Percentiles rank a stretch among this genome's conserved stretches.
phyloP scores from a whole-genome alignment of 2,888 invertebrate species.

The Caradrina kadenii region DNA sequence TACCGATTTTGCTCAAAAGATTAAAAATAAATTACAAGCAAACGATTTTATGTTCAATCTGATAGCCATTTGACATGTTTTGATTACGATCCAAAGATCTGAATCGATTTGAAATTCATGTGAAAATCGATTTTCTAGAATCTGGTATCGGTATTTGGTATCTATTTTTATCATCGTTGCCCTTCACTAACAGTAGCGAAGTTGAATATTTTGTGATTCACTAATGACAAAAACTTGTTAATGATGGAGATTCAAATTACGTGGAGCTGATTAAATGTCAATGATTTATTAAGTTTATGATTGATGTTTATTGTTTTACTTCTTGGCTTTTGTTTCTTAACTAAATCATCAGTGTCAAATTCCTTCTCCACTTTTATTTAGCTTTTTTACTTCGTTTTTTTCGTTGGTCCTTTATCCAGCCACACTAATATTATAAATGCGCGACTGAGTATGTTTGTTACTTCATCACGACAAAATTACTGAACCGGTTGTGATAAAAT shows the following conservation, averaged over 20 bases:
- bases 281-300: constrained; percentile 32
- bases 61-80: constrained; percentile 54
- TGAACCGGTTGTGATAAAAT: too few relatives aligned
- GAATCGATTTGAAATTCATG: constrained; percentile 52
- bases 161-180: constrained; percentile 39
- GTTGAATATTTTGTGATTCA: constrained; percentile 32
- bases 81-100: constrained; percentile 54
- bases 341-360: constrained; percentile 9
- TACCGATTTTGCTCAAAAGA: constrained; percentile 32
- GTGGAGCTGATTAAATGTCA: constrained; percentile 18
- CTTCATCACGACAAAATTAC: too few relatives aligned
- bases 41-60: constrained; percentile 64
- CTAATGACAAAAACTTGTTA: constrained; percentile 50
- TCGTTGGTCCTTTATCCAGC: background rate
- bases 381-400: background rate
- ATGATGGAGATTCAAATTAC: constrained; percentile 49
- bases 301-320: constrained; percentile 29
- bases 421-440: too few relatives aligned
- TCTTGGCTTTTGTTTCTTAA: constrained; percentile 23
- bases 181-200: constrained; percentile 52
- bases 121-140: constrained; percentile 52
- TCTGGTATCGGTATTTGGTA: constrained; percentile 50
- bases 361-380: background rate
- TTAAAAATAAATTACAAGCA: constrained; percentile 62
- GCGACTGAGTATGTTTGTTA: too few relatives aligned